These are phyloP conservation scores for Amphipoea oculea DNA, from an alignment of 2,888 invertebrate genomes.

Conservation along the genomic window DNA sequence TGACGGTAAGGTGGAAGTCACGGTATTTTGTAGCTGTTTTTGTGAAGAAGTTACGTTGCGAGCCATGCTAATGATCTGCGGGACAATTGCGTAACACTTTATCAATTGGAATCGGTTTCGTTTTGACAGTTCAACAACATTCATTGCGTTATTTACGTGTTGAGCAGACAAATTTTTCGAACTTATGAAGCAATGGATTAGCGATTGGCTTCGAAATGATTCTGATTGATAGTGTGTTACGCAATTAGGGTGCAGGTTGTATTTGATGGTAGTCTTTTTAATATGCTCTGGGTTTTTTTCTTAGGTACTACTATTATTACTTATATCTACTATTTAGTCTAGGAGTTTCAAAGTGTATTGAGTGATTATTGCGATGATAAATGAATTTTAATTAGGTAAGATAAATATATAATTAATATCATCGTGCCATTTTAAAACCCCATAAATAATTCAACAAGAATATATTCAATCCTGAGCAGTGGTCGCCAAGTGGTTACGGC, in stretches of 20 bases:
- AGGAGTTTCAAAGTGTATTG: not conserved
- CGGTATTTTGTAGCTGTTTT: slow-evolving; percentile 35
- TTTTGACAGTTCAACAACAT: too few species aligned
- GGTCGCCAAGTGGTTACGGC: too few species aligned
- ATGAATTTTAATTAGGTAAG: not conserved
- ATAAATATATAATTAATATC: not conserved
- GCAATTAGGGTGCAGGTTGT: too few species aligned
- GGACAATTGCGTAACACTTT: too few species aligned
- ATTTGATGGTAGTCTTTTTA: slow-evolving; percentile 14
- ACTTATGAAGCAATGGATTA: too few species aligned
- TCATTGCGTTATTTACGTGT: too few species aligned
- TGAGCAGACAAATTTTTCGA: too few species aligned
- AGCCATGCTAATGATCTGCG: slow-evolving; percentile 34
- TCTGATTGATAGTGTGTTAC: too few species aligned
- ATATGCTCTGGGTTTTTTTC: not conserved
- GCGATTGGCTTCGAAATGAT: too few species aligned
- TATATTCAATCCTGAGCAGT: too few species aligned
- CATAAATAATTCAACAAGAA: too few species aligned
- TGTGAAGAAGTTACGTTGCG: not conserved
- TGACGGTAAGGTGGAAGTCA: slow-evolving; percentile 29
- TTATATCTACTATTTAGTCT: not conserved
- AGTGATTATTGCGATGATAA: not conserved
- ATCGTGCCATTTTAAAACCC: not conserved
- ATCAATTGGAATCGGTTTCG: too few species aligned
- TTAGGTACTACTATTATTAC: not conserved